Evolutionary conservation across 1,140 invertebrate genomes (phyloP), one percentile per base, ranked within the genome.

Genomic region (Dendroctonus ponderosae): DNA sequence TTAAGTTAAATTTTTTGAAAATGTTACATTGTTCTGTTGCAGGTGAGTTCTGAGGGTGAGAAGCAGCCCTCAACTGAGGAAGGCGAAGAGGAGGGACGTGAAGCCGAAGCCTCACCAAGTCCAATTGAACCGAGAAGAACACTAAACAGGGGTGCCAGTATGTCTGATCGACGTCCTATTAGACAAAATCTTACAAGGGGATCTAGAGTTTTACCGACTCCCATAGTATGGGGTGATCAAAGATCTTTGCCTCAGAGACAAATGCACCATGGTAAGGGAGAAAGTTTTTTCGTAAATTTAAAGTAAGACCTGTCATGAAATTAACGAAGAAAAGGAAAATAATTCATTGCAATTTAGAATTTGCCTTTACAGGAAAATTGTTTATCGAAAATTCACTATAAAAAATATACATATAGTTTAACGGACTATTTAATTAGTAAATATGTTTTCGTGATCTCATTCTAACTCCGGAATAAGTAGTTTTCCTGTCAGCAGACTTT

Each of bases 71-170:
- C 76, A 68, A 75, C 79, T 9, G 82, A 83, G 65, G 84, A 85
- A 68, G 77, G 78, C 63, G 83, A 82, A 50, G 87, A 89, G 72
- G 88, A 90, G 67, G 86, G 86, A 7, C 82, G 86, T 37, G 88
- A 89, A 73, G 87, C 86, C 5, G 88, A 89, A 77, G 87, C 86
- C 0, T 85, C 84, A 56, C 85, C 86, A 2, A 83, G 83, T 9
- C 82, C 83, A 0, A 84, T 82, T 7, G 82, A 74, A 8, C 76
- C 77, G 14, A 71, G 80, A n/a, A 76, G 76, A n/a, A 72, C 74
- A 41, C 70, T 68, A 9, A 70, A 67, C 37, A 59, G 72, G 6
- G 68, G 70, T 0, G 42, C 26, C 7, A 59, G 63, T 9, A 49
- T 46, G 11, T 62, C 71, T 40, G 71, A 71, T 5, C 65, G 76